phyloP scores from a whole-genome alignment of 2,797 vertebrate species.

The Leptoclinus maculatus region DNA sequence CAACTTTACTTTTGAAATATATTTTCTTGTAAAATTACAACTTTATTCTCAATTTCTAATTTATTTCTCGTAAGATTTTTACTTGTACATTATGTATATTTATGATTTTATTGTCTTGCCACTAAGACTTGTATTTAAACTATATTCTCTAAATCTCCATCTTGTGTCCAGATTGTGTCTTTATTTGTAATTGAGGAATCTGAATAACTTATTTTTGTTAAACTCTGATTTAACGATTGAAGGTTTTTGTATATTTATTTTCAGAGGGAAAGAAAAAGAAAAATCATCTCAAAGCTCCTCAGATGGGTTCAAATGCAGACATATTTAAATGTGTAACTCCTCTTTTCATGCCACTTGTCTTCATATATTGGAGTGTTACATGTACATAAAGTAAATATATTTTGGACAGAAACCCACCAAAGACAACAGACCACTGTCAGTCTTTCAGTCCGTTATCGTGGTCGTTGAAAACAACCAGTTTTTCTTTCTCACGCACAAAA shows the following conservation, averaged over 20 bases:
- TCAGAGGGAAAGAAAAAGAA: neutral
- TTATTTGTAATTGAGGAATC: neutral
- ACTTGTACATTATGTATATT: neutral
- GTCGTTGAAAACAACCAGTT: conserved; percentile 23
- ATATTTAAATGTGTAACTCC: neutral
- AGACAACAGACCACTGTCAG: neutral
- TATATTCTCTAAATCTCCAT: neutral
- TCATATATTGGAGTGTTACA: conserved; percentile 30
- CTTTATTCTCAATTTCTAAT: neutral
- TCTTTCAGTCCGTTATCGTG: conserved; percentile 12
- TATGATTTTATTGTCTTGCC: neutral
- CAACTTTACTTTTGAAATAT: neutral
- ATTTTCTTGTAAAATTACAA: neutral
- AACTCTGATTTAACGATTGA: neutral
- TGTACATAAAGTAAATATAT: conserved; percentile 10
- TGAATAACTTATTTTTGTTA: neutral
- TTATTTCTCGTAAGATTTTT: neutral
- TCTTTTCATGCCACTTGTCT: neutral
- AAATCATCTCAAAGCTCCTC: conserved; percentile 25
- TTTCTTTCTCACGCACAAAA: conserved; percentile 23
- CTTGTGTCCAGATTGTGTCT: neutral
- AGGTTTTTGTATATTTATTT: neutral
- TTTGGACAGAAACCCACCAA: conserved; percentile 3
- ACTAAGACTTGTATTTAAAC: neutral
- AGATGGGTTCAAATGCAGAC: neutral